Evolutionary conservation across 2,797 vertebrate species (phyloP).

Genomic region (Spinibarbus caldwelli): DNA sequence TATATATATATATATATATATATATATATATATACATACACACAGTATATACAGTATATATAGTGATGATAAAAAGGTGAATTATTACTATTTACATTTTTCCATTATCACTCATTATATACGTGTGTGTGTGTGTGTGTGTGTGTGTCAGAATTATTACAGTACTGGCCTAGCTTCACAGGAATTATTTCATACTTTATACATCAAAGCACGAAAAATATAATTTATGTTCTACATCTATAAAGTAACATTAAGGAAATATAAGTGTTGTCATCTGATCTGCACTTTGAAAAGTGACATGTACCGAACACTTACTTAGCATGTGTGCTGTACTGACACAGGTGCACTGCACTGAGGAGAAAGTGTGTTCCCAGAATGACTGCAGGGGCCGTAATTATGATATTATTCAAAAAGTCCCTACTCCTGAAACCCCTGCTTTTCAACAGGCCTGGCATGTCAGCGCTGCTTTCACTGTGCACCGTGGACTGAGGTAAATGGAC

Average conservation of each 20-base stretch:
- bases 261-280: neutral
- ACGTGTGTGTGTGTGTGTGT: too few species aligned
- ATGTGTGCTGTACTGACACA: neutral
- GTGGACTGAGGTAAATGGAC: slow-evolving; percentile 23
- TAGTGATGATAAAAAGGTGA: too few species aligned
- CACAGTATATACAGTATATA: too few species aligned
- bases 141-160: too few species aligned
- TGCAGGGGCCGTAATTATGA: slow-evolving; percentile 50
- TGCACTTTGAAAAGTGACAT: slow-evolving; percentile 3
- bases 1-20: too few species aligned
- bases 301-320: neutral
- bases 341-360: slow-evolving; percentile 1
- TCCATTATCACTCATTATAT: too few species aligned
- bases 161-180: too few species aligned
- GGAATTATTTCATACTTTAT: too few species aligned
- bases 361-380: slow-evolving; percentile 34
- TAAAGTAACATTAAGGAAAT: neutral
- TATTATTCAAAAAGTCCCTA: slow-evolving; percentile 47
- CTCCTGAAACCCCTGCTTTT: too few species aligned
- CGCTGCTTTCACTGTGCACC: neutral
- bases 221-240: neutral
- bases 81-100: too few species aligned
- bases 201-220: neutral
- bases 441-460: slow-evolving; percentile 19
- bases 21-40: too few species aligned